These are phyloP conservation scores for Lasioglossum morio DNA, from an alignment of 2,888 invertebrate genomes.

Conservation along the genomic window DNA sequence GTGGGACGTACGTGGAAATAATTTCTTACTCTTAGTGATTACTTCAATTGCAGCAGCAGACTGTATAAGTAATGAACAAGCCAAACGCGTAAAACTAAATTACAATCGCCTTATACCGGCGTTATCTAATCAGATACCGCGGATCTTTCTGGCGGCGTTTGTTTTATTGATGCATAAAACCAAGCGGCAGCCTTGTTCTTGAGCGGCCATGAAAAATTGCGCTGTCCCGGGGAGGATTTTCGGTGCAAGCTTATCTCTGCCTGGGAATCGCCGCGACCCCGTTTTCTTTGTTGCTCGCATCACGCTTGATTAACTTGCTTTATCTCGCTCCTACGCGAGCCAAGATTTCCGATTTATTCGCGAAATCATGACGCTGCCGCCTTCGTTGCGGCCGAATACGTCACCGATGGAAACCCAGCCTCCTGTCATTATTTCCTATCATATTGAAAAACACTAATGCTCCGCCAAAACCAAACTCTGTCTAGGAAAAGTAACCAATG, in stretches of 20 bases:
- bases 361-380: not conserved
- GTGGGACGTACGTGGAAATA: not conserved
- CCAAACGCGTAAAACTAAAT: not conserved
- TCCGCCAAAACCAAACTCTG: not conserved
- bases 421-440: not conserved
- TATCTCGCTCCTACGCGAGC: conserved; percentile 32
- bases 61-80: not conserved
- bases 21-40: too few relatives aligned
- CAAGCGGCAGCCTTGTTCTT: conserved; percentile 25
- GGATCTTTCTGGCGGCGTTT: conserved; percentile 11
- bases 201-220: conserved; percentile 44
- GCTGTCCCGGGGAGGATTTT: conserved; percentile 41
- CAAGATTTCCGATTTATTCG: conserved; percentile 26
- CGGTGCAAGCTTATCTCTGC: conserved; percentile 35
- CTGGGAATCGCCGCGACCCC: conserved; percentile 33
- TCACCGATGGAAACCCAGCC: not conserved
- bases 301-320: conserved; percentile 50
- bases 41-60: not conserved
- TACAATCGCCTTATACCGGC: not conserved
- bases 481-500: not conserved
- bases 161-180: conserved; percentile 44
- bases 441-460: not conserved
- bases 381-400: not conserved
- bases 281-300: conserved; percentile 43
- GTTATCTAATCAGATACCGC: conserved; percentile 9